Evolutionary conservation across 2,888 invertebrate genomes (phyloP).

Genomic region (Drosophila phalerata): DNA sequence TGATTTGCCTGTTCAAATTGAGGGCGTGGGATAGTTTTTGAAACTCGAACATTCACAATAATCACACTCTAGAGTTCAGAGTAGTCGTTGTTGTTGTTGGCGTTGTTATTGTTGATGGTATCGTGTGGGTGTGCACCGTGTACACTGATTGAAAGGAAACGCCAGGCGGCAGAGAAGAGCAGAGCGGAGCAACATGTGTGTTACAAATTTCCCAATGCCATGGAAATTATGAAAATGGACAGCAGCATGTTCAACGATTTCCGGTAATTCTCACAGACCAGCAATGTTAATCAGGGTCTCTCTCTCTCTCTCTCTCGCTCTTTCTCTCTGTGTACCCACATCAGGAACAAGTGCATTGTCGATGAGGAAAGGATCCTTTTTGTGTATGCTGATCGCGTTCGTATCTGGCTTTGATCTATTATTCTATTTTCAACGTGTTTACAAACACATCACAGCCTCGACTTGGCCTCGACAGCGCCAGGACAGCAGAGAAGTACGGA

Average conservation of each 20-base stretch:
- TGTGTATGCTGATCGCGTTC: conserved; percentile 59
- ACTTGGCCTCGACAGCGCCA: conserved; percentile 33
- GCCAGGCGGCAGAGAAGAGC: conserved; percentile 46
- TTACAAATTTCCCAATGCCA: conserved; percentile 68
- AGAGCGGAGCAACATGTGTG: conserved; percentile 63
- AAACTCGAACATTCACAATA: conserved; percentile 18
- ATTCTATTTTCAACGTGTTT: conserved; percentile 76
- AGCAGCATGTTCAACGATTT: conserved; percentile 56
- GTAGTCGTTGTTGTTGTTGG: not conserved
- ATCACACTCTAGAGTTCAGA: conserved; percentile 34
- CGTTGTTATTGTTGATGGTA: conserved; percentile 30
- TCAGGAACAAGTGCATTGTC: conserved; percentile 56
- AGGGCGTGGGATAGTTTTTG: conserved; percentile 50
- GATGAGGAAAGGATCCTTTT: conserved; percentile 17
- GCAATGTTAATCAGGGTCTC: conserved; percentile 37
- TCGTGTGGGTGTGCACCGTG: conserved; percentile 47
- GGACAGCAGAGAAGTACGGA: conserved; percentile 4
- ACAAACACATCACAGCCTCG: conserved; percentile 74
- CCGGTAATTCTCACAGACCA: conserved; percentile 71
- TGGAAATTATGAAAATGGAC: conserved; percentile 61
- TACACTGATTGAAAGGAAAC: conserved; percentile 63
- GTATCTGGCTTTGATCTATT: conserved; percentile 76
- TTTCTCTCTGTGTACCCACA: conserved; percentile 34
- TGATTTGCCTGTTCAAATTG: conserved; percentile 22
- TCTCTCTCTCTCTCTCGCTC: conserved; percentile 9